A percentile compares a stretch with the other conserved stretches of the same genome.
These are phyloP conservation scores for Glomeris maerens DNA, from an alignment of 1,140 invertebrate genomes.

Conservation along the genomic window DNA sequence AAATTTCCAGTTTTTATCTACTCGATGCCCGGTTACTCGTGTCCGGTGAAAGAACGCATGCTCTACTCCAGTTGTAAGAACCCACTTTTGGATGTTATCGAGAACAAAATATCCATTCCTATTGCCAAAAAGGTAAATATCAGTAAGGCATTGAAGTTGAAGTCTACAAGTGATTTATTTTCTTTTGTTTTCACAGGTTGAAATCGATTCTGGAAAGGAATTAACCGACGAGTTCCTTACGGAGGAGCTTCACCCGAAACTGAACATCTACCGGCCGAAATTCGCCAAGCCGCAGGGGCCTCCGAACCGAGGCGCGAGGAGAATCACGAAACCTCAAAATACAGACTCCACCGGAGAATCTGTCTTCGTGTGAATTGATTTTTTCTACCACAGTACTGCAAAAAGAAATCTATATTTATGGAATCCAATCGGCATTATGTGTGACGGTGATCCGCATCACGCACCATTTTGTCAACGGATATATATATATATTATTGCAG, in stretches of 20 bases:
- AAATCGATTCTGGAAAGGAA: slow-evolving; percentile 78
- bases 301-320: slow-evolving; percentile 73
- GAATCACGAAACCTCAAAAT: slow-evolving; percentile 72
- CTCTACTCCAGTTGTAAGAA: slow-evolving; percentile 92
- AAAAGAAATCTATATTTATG: too few species aligned
- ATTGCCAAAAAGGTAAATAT: slow-evolving; percentile 68
- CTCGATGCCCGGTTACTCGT: slow-evolving; percentile 89
- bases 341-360: too few species aligned
- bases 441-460: too few species aligned
- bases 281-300: slow-evolving; percentile 93
- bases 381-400: too few species aligned
- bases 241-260: slow-evolving; percentile 88
- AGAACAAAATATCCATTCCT: slow-evolving; percentile 45
- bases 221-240: slow-evolving; percentile 75
- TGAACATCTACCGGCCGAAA: slow-evolving; percentile 71
- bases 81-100: slow-evolving; percentile 63
- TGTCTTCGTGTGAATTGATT: too few species aligned
- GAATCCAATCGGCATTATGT: too few species aligned
- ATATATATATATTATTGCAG: too few species aligned
- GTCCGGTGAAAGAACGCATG: slow-evolving; percentile 92
- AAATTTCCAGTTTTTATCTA: slow-evolving; percentile 81
- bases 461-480: too few species aligned
- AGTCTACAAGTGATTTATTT: slow-evolving; percentile 1
- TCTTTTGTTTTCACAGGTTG: slow-evolving; percentile 48
- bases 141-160: background rate